phyloP scores from a whole-genome alignment of 2,113 vertebrate species.

The Callionymus lyra region DNA sequence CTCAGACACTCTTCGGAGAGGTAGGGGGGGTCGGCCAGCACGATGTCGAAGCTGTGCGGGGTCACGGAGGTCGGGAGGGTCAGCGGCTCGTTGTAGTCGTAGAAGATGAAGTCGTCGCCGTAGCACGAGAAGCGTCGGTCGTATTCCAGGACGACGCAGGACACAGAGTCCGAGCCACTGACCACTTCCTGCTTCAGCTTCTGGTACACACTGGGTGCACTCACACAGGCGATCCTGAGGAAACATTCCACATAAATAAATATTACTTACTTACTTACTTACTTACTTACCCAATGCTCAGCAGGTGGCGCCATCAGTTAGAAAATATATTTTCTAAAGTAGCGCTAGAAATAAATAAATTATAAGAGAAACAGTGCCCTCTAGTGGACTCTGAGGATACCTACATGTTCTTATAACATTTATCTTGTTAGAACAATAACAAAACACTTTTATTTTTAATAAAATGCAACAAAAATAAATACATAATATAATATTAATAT shows the following conservation, averaged over 20 bases:
- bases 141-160: slow-evolving; percentile 75
- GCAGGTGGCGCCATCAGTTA: no score
- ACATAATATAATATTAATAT: no score
- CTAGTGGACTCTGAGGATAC: no score
- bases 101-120: slow-evolving; percentile 86
- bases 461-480: no score
- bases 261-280: no score
- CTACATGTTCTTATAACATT: no score
- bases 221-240: slow-evolving; percentile 84
- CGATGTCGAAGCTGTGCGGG: slow-evolving; percentile 79
- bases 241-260: not conserved
- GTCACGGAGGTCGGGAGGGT: slow-evolving; percentile 55
- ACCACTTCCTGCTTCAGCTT: slow-evolving; percentile 74
- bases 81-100: slow-evolving; percentile 86
- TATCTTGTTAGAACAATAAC: no score
- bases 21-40: slow-evolving; percentile 91
- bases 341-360: no score
- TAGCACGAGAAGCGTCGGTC: slow-evolving; percentile 83
- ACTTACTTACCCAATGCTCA: no score
- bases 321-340: no score
- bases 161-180: slow-evolving; percentile 28
- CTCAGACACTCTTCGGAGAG: slow-evolving; percentile 86
- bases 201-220: slow-evolving; percentile 87
- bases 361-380: no score
- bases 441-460: no score